Percentiles rank a stretch among this genome's conserved stretches.
Conservation (phyloP, 2,888 invertebrate species). For the Digitonthophagus gazella region DNA sequence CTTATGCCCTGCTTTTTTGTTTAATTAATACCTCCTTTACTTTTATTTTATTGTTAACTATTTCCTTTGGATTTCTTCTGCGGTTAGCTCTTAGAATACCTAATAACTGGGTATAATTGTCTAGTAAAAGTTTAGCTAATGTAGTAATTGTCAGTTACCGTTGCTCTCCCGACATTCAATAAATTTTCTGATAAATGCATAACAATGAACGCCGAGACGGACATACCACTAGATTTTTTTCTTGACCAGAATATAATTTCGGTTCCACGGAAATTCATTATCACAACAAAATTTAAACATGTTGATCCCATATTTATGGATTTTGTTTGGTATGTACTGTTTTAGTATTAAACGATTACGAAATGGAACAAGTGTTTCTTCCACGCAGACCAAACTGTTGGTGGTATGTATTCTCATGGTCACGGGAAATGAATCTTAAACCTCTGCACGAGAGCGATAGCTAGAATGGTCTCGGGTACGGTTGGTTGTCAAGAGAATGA, state of each 20-base stretch:
- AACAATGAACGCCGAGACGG: slow-evolving; percentile 24
- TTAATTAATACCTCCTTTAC: slow-evolving; percentile 26
- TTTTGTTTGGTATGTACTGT: too few species aligned
- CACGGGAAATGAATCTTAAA: too few species aligned
- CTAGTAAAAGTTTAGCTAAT: slow-evolving; percentile 21
- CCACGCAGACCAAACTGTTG: too few species aligned
- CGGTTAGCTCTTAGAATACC: slow-evolving; percentile 32
- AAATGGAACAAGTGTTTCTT: too few species aligned
- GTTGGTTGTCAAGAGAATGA: too few species aligned
- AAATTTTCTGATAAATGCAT: slow-evolving; percentile 16
- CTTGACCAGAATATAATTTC: slow-evolving; percentile 5
- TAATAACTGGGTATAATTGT: slow-evolving; percentile 21
- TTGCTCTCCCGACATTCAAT: slow-evolving; percentile 26
- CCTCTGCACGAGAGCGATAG: too few species aligned
- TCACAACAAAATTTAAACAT: too few species aligned
- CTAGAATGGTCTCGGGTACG: too few species aligned
- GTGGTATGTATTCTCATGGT: too few species aligned
- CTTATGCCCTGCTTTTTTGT: slow-evolving; percentile 32
- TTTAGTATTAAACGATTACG: too few species aligned
- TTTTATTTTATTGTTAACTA: slow-evolving; percentile 21
- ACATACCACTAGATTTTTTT: not conserved
- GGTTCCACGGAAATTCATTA: not conserved
- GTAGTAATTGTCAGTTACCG: slow-evolving; percentile 31
- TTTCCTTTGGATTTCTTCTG: slow-evolving; percentile 27
- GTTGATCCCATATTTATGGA: too few species aligned